Base-by-base conservation (phyloP, 2,888 invertebrate genomes). In the Drosophila mettleri region DNA sequence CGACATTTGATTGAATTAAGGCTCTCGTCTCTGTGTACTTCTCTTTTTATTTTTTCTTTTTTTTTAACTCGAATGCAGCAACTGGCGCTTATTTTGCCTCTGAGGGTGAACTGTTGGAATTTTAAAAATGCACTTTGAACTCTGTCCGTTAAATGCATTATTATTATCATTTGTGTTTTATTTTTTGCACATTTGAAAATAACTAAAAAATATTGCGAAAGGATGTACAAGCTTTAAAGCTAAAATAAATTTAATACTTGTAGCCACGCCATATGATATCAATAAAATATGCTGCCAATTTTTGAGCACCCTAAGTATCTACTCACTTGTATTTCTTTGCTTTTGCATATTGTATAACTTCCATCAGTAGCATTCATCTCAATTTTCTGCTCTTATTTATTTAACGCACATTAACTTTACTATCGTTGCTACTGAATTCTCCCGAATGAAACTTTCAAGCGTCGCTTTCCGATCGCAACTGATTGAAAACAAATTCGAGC, bases 1-100 rank as follows among this genome's bases (percentile, higher is more conserved):
- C 88, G 89, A 86, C 89, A 80, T 87, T 88, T 88, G 87, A 88
- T 88, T 89, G 75, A 89, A 86, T 89, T 85, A 88, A 89, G 69
- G 66, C 75, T 71, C 48, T 70, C 34, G 43, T 36, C 69, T 43
- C 52, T 51, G 58, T 45, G 33, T 39, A 52, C 34, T 45, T 52
- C 57, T 34, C 46, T 64, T 57, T 53, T 43, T 22, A 14, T n/a
- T 24, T n/a, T 43, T n/a, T 43, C 20, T 3, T 39, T 20, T 20
- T 39, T 18, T 22, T 45, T 45, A 33, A 22, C 31, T 60, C 34
- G 61, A 34, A 38, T 57, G 36, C 22, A 36, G 31, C 43, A 71
- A 57, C 62, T 66, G 73, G 66, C 73, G 79, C 73, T 78, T 78
- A 67, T 71, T 61, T 76, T 72, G 57, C 49, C 59, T 38, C 62